These are phyloP conservation scores for Dasyurus viverrinus DNA, from an alignment of 2,113 vertebrate species.

Conservation along the genomic window DNA sequence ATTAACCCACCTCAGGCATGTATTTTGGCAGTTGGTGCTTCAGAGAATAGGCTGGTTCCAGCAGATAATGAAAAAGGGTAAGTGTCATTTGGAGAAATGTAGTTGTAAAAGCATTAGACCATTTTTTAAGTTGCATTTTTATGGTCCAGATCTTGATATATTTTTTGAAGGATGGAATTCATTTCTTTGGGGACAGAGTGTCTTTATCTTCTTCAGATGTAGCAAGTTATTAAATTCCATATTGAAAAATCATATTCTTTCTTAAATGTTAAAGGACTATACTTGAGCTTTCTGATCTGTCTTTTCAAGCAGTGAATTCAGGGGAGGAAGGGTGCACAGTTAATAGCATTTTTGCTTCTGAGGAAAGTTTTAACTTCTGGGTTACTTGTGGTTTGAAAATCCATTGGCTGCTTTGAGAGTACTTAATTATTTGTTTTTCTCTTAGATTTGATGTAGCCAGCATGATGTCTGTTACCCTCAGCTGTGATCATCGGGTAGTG, in stretches of 20 bases:
- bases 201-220: slow-evolving; percentile 6
- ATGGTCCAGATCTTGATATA: neutral
- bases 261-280: neutral
- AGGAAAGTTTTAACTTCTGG: neutral
- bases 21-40: slow-evolving; percentile 95
- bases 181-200: neutral
- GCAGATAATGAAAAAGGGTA: slow-evolving; percentile 97
- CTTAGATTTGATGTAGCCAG: slow-evolving; percentile 94
- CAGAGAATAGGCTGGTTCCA: slow-evolving; percentile 92
- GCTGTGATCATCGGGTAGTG: slow-evolving; percentile 96
- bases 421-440: neutral
- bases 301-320: slow-evolving; percentile 14
- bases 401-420: slow-evolving; percentile 33
- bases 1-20: slow-evolving; percentile 99
- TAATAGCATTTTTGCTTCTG: neutral
- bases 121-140: slow-evolving; percentile 25
- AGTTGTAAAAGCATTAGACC: neutral
- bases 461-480: slow-evolving; percentile 97
- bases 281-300: slow-evolving; percentile 9
- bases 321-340: neutral
- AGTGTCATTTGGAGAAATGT: slow-evolving; percentile 51
- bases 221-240: neutral
- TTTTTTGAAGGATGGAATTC: slow-evolving; percentile 5
- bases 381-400: slow-evolving; percentile 18
- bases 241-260: neutral